Conservation (phyloP, 1,140 invertebrate genomes). For the Bombus waltoni region DNA sequence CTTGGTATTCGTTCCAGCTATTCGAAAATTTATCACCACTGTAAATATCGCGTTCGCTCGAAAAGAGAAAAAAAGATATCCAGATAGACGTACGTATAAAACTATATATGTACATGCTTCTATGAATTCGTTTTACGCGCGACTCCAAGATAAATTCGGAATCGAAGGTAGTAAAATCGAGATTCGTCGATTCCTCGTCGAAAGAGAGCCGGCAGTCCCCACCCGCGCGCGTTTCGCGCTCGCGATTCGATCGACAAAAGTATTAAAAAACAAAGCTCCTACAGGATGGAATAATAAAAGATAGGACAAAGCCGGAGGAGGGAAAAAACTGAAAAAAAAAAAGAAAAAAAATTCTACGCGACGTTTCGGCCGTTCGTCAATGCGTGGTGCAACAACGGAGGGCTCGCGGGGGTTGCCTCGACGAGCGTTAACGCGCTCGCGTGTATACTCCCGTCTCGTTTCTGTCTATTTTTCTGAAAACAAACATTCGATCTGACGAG, state of each 20-base stretch:
- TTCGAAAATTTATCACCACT: conserved; percentile 43
- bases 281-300: conserved; percentile 44
- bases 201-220: not conserved
- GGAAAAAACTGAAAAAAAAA: not conserved
- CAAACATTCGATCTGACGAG: conserved; percentile 70
- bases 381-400: conserved; percentile 32
- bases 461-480: conserved; percentile 70
- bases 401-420: conserved; percentile 32
- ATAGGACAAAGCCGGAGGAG: conserved; percentile 26
- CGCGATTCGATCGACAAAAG: conserved; percentile 11
- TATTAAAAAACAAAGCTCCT: conserved; percentile 46
- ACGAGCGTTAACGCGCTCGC: conserved; percentile 55
- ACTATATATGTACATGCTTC: not conserved
- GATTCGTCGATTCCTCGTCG: not conserved
- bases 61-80: not conserved
- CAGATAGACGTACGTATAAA: not conserved
- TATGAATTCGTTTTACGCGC: not conserved
- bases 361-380: conserved; percentile 47
- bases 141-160: not conserved
- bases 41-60: conserved; percentile 39
- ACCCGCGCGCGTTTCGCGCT: not conserved
- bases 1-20: conserved; percentile 22
- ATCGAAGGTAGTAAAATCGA: not conserved
- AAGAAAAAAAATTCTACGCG: conserved; percentile 33
- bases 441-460: conserved; percentile 53